phyloP scores from a whole-genome alignment of 2,797 vertebrate species.

The Nasua narica region DNA sequence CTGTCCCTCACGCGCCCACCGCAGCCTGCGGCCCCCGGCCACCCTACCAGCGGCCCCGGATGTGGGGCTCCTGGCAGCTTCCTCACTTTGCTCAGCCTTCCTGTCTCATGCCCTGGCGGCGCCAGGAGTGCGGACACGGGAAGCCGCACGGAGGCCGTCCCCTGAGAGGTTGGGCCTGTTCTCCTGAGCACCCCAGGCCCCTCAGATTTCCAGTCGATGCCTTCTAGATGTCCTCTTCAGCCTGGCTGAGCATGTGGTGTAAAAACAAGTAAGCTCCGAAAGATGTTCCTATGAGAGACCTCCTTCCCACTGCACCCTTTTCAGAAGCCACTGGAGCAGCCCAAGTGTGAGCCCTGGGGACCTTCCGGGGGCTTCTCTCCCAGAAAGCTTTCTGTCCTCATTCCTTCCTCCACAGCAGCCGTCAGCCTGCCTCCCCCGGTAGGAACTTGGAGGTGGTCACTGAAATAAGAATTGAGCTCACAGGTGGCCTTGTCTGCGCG shows the following conservation, averaged over 20 bases:
- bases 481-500: not conserved
- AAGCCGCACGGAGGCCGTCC: not conserved
- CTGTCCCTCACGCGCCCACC: not conserved
- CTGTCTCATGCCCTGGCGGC: not conserved
- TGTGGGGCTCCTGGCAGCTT: accelerated
- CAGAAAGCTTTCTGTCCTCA: not conserved
- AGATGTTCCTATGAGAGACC: not conserved
- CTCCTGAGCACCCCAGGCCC: not conserved
- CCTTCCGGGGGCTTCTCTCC: not conserved
- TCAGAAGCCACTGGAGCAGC: not conserved
- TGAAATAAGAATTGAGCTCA: not conserved
- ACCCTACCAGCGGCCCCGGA: not conserved
- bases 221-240: not conserved
- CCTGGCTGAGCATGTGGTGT: not conserved
- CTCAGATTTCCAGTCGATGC: not conserved
- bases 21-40: not conserved
- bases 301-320: not conserved
- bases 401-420: not conserved
- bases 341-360: not conserved
- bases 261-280: not conserved
- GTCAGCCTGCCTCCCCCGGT: not conserved
- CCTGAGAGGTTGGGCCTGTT: not conserved
- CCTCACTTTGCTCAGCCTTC: not conserved
- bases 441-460: not conserved
- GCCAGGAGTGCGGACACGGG: not conserved